Evolutionary conservation across 2,113 vertebrate species (phyloP).

Genomic region (Zosterops borbonicus): DNA sequence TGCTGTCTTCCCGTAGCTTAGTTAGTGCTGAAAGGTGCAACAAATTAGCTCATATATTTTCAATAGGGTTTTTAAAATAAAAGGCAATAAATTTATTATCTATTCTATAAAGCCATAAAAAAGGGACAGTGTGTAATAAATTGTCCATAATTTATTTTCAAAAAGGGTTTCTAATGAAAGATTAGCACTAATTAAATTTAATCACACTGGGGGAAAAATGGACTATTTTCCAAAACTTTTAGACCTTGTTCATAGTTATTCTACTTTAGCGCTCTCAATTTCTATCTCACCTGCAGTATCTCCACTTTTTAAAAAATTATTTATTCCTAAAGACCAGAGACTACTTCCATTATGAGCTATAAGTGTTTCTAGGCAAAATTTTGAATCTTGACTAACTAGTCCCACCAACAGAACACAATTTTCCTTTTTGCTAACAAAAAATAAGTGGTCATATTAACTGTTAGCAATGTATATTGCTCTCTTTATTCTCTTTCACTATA

Average conservation of each 20-base stretch:
- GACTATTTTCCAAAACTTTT: background rate
- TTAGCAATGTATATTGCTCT: background rate
- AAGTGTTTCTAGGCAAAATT: background rate
- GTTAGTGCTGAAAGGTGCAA: background rate
- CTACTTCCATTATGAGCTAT: background rate
- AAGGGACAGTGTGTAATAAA: background rate
- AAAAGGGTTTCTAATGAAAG: background rate
- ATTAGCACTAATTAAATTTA: background rate
- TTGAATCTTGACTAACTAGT: background rate
- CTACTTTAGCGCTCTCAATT: background rate
- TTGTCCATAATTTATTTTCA: background rate
- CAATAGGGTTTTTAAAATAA: background rate
- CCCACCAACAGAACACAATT: background rate
- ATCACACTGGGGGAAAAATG: background rate
- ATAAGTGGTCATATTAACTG: fast-evolving
- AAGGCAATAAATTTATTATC: background rate
- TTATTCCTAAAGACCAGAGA: background rate
- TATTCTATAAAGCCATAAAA: background rate
- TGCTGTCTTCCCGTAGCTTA: background rate
- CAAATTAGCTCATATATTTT: background rate
- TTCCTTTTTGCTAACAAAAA: background rate
- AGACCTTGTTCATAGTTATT: background rate
- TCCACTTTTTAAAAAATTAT: background rate
- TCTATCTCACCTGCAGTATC: background rate
- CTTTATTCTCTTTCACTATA: background rate